Evolutionary conservation across 2,797 vertebrate species (phyloP), one percentile per base, ranked within the genome.

Genomic region (Pseudomugil tenellus): DNA sequence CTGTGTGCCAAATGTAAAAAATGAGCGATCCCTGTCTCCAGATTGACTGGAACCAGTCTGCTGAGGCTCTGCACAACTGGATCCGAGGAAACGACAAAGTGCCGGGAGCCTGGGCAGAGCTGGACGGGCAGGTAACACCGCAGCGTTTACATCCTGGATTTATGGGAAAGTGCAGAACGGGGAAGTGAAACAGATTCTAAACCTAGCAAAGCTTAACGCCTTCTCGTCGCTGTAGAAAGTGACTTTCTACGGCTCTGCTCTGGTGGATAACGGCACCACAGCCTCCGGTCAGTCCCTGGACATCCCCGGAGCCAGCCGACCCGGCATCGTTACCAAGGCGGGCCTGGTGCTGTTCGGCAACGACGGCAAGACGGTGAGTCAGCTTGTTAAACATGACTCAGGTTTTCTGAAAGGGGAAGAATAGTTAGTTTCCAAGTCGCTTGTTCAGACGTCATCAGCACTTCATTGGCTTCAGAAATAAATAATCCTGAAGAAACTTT

Each of bases 21-120:
- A 52, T 6, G 13, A 16, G 12, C 4, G 29, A 16, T 49, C 11
- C 25, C 14, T 49, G 34, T 28, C 43, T 14, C 13, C 63, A 97
- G 96, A 95, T 97, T 60, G 91, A 96, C 81, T 97, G 96, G 96
- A 95, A 95, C 67, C 95, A 96, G 81, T 66, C 95, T 0, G 96
- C 95, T 7, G 92, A 95, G 78, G 93, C 89, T 21, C 87, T 97
- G 46, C 96, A 97, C 87, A 97, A 97, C 91, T 97, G 96, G 95
- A 96, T 97, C 87, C 86, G 96, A 74, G 96, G 96, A 23, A 96
- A 97, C 0, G 96, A 97, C 90, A 96, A 95, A 84, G 95, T 96
- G 16, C 96, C 96, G 0, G 96, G 96, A 0, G 95, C 96, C 74
- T 97, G 96, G 96, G 92, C 96, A 0, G 94, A 95, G 67, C 87